These are phyloP conservation scores for Subacronicta megacephala DNA, from an alignment of 2,888 invertebrate species.

Conservation along the genomic window DNA sequence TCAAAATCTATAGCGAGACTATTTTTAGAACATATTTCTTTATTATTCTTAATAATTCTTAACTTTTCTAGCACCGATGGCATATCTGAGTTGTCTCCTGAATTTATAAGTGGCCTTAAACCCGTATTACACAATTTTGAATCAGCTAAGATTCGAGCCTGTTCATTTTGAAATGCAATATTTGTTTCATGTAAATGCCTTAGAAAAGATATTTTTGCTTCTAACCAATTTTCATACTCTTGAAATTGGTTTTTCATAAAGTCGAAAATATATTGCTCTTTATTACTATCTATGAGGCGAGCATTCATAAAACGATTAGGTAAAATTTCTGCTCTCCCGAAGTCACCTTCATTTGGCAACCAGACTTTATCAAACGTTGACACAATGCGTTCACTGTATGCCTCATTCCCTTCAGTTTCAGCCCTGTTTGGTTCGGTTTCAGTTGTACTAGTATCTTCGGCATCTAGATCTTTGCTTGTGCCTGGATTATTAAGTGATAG, in stretches of 20 bases:
- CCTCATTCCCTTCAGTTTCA: conserved; percentile 15
- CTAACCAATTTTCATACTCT: conserved; percentile 73
- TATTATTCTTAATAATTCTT: conserved; percentile 71
- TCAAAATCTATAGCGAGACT: conserved; percentile 76
- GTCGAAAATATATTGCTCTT: conserved; percentile 71
- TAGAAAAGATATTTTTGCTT: conserved; percentile 75
- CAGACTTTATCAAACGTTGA: conserved; percentile 68
- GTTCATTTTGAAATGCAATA: conserved; percentile 59
- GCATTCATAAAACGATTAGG: conserved; percentile 51
- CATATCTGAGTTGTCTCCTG: conserved; percentile 73
- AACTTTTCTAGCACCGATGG: conserved; percentile 72
- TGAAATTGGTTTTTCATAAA: conserved; percentile 66
- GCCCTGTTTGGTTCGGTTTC: conserved; percentile 3
- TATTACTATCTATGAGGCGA: conserved; percentile 60
- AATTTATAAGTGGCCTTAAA: conserved; percentile 67
- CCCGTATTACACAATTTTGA: conserved; percentile 49
- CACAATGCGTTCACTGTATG: conserved; percentile 52
- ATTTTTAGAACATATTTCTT: conserved; percentile 54
- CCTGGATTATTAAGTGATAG: conserved; percentile 32
- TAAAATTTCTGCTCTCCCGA: conserved; percentile 75
- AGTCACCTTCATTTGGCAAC: conserved; percentile 74
- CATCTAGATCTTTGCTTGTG: conserved; percentile 36
- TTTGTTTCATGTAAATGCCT: conserved; percentile 70
- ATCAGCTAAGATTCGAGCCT: conserved; percentile 26
- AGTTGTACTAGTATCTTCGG: conserved; percentile 6